A percentile compares a stretch with the other conserved stretches of the same genome.
phyloP scores from a whole-genome alignment of 64 coral and sea anemone genomes.

The Pocillopora damicornis region DNA sequence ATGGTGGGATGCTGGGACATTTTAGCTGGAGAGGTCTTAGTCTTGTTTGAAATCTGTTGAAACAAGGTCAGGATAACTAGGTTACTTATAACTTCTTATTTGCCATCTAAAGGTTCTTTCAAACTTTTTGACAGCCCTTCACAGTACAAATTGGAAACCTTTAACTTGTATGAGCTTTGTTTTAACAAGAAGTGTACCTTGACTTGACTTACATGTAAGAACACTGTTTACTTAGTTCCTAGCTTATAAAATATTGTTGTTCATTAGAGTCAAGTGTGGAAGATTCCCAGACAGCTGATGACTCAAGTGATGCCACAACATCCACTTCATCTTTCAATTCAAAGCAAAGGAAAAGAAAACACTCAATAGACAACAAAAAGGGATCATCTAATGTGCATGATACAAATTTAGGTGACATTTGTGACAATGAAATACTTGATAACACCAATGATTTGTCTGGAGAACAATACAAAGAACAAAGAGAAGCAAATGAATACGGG shows the following conservation, averaged over 20 bases:
- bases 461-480: background rate
- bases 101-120: no score
- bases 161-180: no score
- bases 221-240: no score
- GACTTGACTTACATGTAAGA: no score
- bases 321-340: background rate
- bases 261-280: background rate
- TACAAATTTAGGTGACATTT: background rate
- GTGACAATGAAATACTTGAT: background rate
- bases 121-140: no score
- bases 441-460: background rate
- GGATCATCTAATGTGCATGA: background rate
- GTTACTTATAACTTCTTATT: no score
- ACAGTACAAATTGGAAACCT: no score
- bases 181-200: no score
- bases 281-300: constrained; percentile 11
- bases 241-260: background rate
- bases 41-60: no score
- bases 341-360: constrained; percentile 6
- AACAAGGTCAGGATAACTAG: no score
- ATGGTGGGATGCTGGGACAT: no score
- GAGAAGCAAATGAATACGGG: background rate
- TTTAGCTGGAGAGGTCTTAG: no score
- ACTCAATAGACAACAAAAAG: background rate
- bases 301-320: background rate